Base-by-base conservation (phyloP, 2,113 vertebrate genomes). In the Microtus pennsylvanicus region DNA sequence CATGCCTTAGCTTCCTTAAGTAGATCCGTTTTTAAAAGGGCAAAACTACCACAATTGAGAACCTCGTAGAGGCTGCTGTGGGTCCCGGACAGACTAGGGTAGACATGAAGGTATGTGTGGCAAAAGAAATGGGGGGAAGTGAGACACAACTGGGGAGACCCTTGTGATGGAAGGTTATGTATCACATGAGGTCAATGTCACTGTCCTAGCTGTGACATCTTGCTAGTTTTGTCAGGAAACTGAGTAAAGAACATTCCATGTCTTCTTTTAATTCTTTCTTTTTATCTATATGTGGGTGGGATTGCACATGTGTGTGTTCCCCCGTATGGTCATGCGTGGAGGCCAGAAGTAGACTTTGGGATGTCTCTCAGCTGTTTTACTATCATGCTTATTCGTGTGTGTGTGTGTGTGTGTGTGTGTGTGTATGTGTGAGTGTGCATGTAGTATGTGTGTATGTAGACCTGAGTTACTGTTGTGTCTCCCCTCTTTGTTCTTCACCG, bases 61-160 rank as follows among this genome's bases (percentile, higher is more conserved):
- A 16, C 35, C 1, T 17, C 19, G 14, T 3, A 4, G n/a, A 4
- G 63, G 22, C 26, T 50, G 55, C 81, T 42, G 5, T 16, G 55
- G 24, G 74, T 26, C 38, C 9, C 7, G 13, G 45, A 45, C 88
- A 42, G 24, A 2, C 80, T 19, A 14, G 11, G 9, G 11, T 38
- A 3, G 42, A 45, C 50, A 22, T 42, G 75, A n/a, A 21, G 11
- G 55, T n/a, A 30, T 33, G 2, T 5, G 19, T 45, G 35, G 3
- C 69, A 26, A 1, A 1, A 7, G 1, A 0, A 4, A 12, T 52
- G 52, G 7, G 67, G 67, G 14, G 14, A 14, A 52, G 50, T 3
- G n/a, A n/a, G 35, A 8, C 30, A 13, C 12, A 10, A 0, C 45
- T 0, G 0, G 28, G 30, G 14, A 24, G 61, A 1, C 12, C 35